Base-by-base conservation (phyloP, 2,113 vertebrate species). In the Tenebrosternarchus preto region DNA sequence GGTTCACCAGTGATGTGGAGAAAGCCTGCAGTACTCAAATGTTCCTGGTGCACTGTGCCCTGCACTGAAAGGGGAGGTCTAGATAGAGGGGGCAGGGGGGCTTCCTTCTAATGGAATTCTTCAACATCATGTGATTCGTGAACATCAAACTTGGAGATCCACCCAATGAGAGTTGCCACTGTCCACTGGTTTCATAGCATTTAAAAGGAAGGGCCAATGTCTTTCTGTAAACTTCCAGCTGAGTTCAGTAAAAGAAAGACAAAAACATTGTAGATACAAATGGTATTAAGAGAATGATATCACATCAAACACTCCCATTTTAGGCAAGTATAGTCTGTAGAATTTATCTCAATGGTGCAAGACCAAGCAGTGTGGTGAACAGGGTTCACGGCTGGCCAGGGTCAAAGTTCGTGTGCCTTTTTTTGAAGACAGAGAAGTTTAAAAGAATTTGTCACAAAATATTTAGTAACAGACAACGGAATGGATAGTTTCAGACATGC, bases 401-500 rank as follows among this genome's bases (percentile, higher is more conserved):
- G 20, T 33, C 70, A 56, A 16, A 55, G 5, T 8, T 9, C 22
- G 27, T 74, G 55, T 74, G 72, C 29, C 15, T 22, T 74, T 5
- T 59, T 60, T 57, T n/a, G 43, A 50, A 66, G 33, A 55, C 27
- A 50, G 39, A 56, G 43, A 31, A 70, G 24, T 43, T 46, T 12
- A 43, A 61, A 60, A 69, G 16, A 55, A 56, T 56, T 29, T 63
- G 56, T 17, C 64, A 72, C 4, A 60, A 60, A 15, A 29, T 46
- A 33, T 56, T 77, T 11, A 50, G 56, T 61, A 7, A 70, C 55
- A 69, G 63, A 80, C 20, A 84, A 68, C 43, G 68, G 55, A 73
- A 77, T 66, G 55, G 64, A 57, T 66, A 2, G 27, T 73, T 73
- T 79, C 75, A 53, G 76, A 83, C 84, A 85, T 85, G 84, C 73